phyloP scores from a whole-genome alignment of 2,888 invertebrate species.

The Conistra vaccinii region DNA sequence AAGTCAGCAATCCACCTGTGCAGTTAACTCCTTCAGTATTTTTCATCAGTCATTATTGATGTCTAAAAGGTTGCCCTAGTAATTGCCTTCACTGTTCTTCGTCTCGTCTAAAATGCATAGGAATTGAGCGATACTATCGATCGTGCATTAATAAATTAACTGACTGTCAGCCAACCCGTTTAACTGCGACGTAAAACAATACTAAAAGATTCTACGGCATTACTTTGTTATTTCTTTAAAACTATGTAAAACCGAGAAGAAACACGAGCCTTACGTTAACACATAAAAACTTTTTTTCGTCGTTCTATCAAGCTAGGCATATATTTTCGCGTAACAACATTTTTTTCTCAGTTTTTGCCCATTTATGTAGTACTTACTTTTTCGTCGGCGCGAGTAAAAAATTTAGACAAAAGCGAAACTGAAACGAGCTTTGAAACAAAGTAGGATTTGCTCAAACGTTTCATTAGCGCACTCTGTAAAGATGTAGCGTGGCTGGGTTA shows the following conservation, averaged over 20 bases:
- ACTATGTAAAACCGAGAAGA: conserved; percentile 29
- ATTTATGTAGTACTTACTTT: conserved; percentile 37
- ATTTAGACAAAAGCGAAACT: conserved; percentile 46
- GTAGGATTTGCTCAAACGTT: conserved; percentile 56
- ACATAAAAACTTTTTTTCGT: conserved; percentile 40
- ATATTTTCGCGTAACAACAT: conserved; percentile 50
- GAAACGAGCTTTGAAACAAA: conserved; percentile 44
- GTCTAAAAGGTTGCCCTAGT: conserved; percentile 6
- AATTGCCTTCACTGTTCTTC: conserved; percentile 17
- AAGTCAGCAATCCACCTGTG: conserved; percentile 26
- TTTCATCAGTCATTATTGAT: conserved; percentile 34
- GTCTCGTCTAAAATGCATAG: conserved; percentile 53
- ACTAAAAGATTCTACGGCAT: conserved; percentile 14
- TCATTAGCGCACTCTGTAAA: conserved; percentile 50
- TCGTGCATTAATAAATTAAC: conserved; percentile 51
- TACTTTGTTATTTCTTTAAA: conserved; percentile 35
- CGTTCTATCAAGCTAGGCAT: conserved; percentile 39
- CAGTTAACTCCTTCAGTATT: conserved; percentile 9
- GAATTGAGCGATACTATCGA: conserved; percentile 40
- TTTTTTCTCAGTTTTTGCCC: conserved; percentile 39
- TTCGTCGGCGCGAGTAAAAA: conserved; percentile 41
- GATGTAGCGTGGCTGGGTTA: conserved; percentile 73
- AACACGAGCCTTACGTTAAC: conserved; percentile 12
- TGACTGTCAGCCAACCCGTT: conserved; percentile 22
- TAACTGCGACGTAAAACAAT: conserved; percentile 25